A percentile compares a stretch with the other conserved stretches of the same genome.
Evolutionary conservation across 2,888 invertebrate genomes (phyloP).

Genomic region (Colostygia pectinataria): DNA sequence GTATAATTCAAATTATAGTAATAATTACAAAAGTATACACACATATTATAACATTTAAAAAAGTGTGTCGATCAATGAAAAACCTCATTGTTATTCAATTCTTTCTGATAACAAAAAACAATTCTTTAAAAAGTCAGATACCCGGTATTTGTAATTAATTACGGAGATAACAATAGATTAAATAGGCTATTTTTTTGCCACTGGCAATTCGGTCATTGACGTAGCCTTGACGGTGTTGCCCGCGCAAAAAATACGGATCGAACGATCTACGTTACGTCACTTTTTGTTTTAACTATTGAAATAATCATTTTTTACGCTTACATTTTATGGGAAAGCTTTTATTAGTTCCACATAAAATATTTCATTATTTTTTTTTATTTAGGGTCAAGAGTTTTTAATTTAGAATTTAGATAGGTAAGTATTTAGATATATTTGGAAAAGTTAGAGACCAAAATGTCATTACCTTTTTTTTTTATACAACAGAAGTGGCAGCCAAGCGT

Average conservation of each 20-base stretch:
- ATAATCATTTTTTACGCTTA: conserved; percentile 12
- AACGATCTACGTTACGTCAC: conserved; percentile 40
- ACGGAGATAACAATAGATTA: conserved; percentile 46
- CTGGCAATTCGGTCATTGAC: conserved; percentile 62
- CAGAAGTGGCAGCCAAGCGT: too few relatives aligned
- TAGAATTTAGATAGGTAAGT: too few relatives aligned
- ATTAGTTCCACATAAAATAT: conserved; percentile 1
- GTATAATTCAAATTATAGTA: too few relatives aligned
- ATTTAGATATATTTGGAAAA: too few relatives aligned
- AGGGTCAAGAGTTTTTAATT: too few relatives aligned
- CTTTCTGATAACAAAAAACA: conserved; percentile 25
- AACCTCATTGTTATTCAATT: conserved; percentile 14
- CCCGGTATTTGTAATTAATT: conserved; percentile 39
- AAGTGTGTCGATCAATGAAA: too few relatives aligned
- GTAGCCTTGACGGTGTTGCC: conserved; percentile 57
- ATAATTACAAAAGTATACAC: too few relatives aligned
- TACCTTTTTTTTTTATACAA: too few relatives aligned
- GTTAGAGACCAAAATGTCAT: too few relatives aligned
- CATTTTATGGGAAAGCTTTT: neutral
- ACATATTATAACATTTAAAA: too few relatives aligned
- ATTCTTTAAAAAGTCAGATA: conserved; percentile 32
- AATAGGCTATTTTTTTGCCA: conserved; percentile 44
- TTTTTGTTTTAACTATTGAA: conserved; percentile 15
- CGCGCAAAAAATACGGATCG: conserved; percentile 56
- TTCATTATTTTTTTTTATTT: neutral